Conservation (phyloP, 2,888 invertebrate genomes). For the Thalpophila matura region DNA sequence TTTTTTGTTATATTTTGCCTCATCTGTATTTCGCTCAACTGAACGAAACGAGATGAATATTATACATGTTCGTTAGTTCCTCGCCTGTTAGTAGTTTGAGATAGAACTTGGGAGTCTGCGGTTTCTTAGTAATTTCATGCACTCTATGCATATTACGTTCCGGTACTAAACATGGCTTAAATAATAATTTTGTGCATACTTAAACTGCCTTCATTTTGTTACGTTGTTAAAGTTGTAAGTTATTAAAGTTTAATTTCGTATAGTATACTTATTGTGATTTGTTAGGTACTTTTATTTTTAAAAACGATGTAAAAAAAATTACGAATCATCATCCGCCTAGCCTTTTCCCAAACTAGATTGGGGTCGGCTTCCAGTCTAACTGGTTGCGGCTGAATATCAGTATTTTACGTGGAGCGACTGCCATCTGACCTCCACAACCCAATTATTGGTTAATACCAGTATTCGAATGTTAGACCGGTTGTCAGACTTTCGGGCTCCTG, state of each 20-base stretch:
- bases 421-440: too few species aligned
- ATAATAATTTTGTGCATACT: constrained; percentile 19
- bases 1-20: not conserved
- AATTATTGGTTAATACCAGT: too few species aligned
- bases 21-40: not conserved
- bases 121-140: constrained; percentile 26
- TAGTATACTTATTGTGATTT: not conserved
- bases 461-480: too few species aligned
- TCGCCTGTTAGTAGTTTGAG: constrained; percentile 1
- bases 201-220: not conserved
- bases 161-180: not conserved
- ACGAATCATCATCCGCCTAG: too few species aligned
- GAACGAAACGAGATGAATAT: not conserved
- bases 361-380: too few species aligned
- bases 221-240: not conserved
- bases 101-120: constrained; percentile 17
- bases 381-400: too few species aligned
- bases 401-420: too few species aligned
- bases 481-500: too few species aligned
- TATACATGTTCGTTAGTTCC: constrained; percentile 2
- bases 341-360: too few species aligned
- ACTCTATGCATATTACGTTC: constrained; percentile 6
- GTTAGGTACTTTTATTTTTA: too few species aligned
- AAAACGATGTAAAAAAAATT: too few species aligned
- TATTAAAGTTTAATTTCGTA: not conserved